Conservation (phyloP, 1,140 invertebrate species). For the Agrypnia vestita region DNA sequence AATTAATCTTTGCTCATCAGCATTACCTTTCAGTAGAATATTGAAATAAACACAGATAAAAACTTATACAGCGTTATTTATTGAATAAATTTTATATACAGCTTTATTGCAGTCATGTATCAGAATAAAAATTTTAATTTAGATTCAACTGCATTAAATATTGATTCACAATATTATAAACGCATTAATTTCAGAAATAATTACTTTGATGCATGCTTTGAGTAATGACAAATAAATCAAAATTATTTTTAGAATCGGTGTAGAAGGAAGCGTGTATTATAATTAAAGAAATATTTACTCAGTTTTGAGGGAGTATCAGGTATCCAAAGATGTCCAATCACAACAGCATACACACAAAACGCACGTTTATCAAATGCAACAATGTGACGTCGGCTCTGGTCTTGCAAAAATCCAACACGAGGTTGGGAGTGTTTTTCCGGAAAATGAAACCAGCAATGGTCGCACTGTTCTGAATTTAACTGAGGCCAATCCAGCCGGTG, state of each 20-base stretch:
- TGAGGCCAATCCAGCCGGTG: constrained; percentile 21
- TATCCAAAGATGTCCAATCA: not conserved
- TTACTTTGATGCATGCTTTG: no score
- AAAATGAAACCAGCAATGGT: constrained; percentile 41
- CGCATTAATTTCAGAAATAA: no score
- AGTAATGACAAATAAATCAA: not conserved
- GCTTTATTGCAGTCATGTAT: no score
- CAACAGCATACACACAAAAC: constrained; percentile 26
- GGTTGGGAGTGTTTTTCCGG: constrained; percentile 34
- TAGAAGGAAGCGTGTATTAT: not conserved
- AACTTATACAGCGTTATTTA: no score
- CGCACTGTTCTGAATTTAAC: constrained; percentile 44
- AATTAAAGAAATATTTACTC: constrained; percentile 28
- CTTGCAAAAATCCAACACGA: constrained; percentile 16
- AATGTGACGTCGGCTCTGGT: constrained; percentile 31
- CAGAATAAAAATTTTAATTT: no score
- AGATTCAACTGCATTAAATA: no score
- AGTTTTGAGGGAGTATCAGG: not conserved
- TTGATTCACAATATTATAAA: no score
- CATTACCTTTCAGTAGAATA: no score
- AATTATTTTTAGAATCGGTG: constrained; percentile 8
- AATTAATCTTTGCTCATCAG: no score
- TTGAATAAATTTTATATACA: no score
- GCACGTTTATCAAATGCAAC: constrained; percentile 33
- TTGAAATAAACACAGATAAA: no score